These are phyloP conservation scores for Drosophila sturtevanti DNA, from an alignment of 1,140 invertebrate species.

Conservation along the genomic window DNA sequence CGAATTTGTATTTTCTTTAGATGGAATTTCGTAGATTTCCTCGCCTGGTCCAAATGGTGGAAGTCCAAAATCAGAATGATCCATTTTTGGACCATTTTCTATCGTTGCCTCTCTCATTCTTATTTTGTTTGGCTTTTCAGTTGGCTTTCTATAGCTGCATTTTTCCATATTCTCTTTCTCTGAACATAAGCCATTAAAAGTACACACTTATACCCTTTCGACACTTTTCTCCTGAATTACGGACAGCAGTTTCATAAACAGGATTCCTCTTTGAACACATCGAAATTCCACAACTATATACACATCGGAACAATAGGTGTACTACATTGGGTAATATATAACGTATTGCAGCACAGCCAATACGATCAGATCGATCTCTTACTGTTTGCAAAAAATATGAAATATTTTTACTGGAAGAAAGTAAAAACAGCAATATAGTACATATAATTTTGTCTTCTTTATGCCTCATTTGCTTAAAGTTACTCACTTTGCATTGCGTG, in stretches of 20 bases:
- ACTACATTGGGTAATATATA: constrained; percentile 7
- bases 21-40: too few species aligned
- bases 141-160: neutral
- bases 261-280: neutral
- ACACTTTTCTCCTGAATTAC: neutral
- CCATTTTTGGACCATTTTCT: too few species aligned
- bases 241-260: constrained; percentile 14
- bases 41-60: too few species aligned
- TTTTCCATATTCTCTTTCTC: neutral
- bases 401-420: neutral
- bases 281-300: constrained; percentile 19
- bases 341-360: constrained; percentile 19
- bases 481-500: neutral
- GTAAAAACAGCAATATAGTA: too few species aligned
- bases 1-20: too few species aligned
- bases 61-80: too few species aligned
- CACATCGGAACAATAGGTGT: constrained; percentile 16
- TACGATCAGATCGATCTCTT: constrained; percentile 16
- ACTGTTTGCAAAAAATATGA: constrained; percentile 10
- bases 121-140: neutral
- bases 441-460: neutral
- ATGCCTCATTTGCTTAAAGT: neutral
- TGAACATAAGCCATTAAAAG: neutral
- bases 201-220: neutral
- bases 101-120: too few species aligned